These are phyloP conservation scores for Prosapia bicincta DNA, from an alignment of 2,888 invertebrate genomes.

Conservation along the genomic window DNA sequence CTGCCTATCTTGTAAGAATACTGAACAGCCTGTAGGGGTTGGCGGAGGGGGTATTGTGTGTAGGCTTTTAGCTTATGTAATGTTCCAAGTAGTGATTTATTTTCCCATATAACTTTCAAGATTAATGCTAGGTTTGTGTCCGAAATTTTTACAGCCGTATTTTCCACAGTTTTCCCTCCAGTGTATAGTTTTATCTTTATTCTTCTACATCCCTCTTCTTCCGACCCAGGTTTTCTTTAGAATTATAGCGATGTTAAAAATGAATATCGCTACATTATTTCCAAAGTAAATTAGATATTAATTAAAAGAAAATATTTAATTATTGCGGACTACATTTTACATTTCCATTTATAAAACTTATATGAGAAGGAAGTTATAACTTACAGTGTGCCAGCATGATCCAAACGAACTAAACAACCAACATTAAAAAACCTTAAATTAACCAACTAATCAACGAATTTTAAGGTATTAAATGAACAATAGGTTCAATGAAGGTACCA, in stretches of 20 bases:
- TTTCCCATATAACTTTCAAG: conserved; percentile 30
- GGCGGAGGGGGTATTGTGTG: conserved; percentile 20
- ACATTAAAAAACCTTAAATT: too few species aligned
- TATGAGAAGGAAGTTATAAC: too few species aligned
- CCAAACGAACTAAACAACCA: too few species aligned
- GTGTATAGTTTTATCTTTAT: not conserved
- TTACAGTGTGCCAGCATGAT: too few species aligned
- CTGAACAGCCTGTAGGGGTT: not conserved
- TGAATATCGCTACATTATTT: too few species aligned
- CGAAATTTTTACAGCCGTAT: conserved; percentile 38
- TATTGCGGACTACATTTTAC: too few species aligned
- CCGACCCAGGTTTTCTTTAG: not conserved
- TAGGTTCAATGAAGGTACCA: too few species aligned
- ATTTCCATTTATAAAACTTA: too few species aligned
- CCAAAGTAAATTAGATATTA: too few species aligned
- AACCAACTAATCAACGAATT: too few species aligned
- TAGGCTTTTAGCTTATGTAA: conserved; percentile 27
- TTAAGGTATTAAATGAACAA: too few species aligned
- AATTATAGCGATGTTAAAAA: not conserved
- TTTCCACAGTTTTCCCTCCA: conserved; percentile 26
- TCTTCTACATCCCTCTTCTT: not conserved
- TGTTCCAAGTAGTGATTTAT: conserved; percentile 25
- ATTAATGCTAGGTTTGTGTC: conserved; percentile 36
- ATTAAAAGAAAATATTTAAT: too few species aligned
- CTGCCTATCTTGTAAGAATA: not conserved